Conservation (phyloP, 1,140 invertebrate species). For the Eumeta japonica region DNA sequence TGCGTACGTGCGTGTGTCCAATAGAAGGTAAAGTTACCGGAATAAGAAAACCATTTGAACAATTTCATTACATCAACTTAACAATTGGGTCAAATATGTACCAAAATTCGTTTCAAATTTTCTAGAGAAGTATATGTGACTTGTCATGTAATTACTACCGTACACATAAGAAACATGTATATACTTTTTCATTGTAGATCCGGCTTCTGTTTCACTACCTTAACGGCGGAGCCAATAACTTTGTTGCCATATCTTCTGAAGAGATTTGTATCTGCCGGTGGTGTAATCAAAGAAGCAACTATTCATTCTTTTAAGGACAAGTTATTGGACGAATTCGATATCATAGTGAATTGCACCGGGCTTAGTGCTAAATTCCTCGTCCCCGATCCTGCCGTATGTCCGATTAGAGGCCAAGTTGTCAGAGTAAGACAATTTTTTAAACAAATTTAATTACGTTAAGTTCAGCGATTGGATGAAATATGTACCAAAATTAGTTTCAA, state of each 20-base stretch:
- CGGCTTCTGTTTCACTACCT: background rate
- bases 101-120: too few relatives aligned
- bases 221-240: slow-evolving; percentile 50
- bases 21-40: too few relatives aligned
- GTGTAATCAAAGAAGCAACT: slow-evolving; percentile 15
- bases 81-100: too few relatives aligned
- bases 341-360: background rate
- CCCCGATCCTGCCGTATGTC: background rate
- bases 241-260: slow-evolving; percentile 62
- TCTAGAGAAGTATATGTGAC: too few relatives aligned
- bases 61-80: too few relatives aligned
- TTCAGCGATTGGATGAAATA: too few relatives aligned
- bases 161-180: too few relatives aligned
- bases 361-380: background rate
- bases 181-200: too few relatives aligned
- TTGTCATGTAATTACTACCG: too few relatives aligned
- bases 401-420: background rate
- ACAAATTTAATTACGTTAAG: background rate
- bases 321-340: background rate
- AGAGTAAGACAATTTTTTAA: background rate
- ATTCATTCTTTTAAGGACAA: background rate
- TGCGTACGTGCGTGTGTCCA: too few relatives aligned
- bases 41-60: too few relatives aligned
- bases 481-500: too few relatives aligned
- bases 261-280: slow-evolving; percentile 54